These are phyloP conservation scores for Dendrophyllia cribrosa DNA, from an alignment of 64 coral and sea anemone genomes.

Conservation along the genomic window DNA sequence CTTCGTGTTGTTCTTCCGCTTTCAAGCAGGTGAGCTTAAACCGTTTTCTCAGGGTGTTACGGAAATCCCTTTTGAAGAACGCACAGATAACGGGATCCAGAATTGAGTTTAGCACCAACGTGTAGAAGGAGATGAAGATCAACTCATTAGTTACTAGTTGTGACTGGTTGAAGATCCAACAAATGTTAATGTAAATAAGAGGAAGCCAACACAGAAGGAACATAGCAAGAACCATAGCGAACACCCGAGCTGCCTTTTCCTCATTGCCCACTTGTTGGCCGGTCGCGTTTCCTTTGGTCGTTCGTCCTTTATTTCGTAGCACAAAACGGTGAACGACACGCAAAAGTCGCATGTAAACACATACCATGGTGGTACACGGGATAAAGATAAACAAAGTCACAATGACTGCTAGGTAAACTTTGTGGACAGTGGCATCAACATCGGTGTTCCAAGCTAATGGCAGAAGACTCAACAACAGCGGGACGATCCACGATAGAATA, in stretches of 20 bases:
- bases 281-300: conserved; percentile 47
- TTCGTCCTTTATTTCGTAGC: conserved; percentile 32
- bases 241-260: conserved; percentile 63
- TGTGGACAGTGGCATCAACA: conserved; percentile 24
- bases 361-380: conserved; percentile 67
- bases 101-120: conserved; percentile 64
- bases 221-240: conserved; percentile 64
- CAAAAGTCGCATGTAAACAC: conserved; percentile 62
- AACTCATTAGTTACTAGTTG: conserved; percentile 57
- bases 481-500: conserved; percentile 52
- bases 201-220: conserved; percentile 82
- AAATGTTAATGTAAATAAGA: conserved; percentile 86
- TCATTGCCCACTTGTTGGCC: conserved; percentile 61
- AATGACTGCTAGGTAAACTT: conserved; percentile 58
- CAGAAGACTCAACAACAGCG: conserved; percentile 57
- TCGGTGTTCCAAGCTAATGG: conserved; percentile 82
- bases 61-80: conserved; percentile 78
- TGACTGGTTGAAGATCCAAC: conserved; percentile 39
- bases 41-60: not conserved
- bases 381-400: conserved; percentile 69
- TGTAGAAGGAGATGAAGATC: conserved; percentile 73
- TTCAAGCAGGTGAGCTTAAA: not conserved
- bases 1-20: not conserved
- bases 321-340: conserved; percentile 70
- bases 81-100: conserved; percentile 81